These are phyloP conservation scores for Exocentrus adspersus DNA, from an alignment of 2,888 invertebrate genomes.

Conservation along the genomic window DNA sequence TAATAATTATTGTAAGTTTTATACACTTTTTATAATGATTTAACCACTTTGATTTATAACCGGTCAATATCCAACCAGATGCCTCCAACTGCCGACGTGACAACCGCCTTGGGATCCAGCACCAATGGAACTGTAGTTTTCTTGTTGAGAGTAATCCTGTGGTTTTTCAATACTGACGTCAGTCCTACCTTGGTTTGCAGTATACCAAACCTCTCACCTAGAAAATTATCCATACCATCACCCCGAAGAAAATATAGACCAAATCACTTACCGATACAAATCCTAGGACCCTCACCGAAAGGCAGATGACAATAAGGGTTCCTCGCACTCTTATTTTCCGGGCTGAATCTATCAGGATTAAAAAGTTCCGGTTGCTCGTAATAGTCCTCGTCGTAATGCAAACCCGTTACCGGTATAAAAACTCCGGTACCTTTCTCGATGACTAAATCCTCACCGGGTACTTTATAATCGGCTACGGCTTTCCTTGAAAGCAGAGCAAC, in stretches of 20 bases:
- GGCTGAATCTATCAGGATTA: slow-evolving; percentile 31
- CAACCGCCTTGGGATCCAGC: slow-evolving; percentile 25
- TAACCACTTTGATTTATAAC: no score
- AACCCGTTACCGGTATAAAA: background rate
- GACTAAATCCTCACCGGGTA: background rate
- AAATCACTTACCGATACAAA: slow-evolving; percentile 28
- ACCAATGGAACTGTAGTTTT: slow-evolving; percentile 29
- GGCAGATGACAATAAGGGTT: slow-evolving; percentile 23
- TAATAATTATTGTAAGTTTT: no score
- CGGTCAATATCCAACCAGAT: slow-evolving; percentile 33
- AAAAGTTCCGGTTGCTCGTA: slow-evolving; percentile 27
- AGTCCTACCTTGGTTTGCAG: slow-evolving; percentile 33
- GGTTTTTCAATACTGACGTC: slow-evolving; percentile 22
- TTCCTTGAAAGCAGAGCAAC: slow-evolving; percentile 31
- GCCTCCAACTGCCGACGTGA: slow-evolving; percentile 32
- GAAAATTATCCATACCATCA: slow-evolving; percentile 10
- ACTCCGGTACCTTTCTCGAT: slow-evolving; percentile 3
- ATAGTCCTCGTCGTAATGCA: slow-evolving; percentile 5
- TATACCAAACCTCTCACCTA: slow-evolving; percentile 34
- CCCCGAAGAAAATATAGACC: background rate
- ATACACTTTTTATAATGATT: no score
- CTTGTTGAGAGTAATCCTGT: slow-evolving; percentile 21
- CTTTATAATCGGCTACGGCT: background rate
- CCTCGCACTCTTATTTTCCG: slow-evolving; percentile 15
- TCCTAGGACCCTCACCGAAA: slow-evolving; percentile 32